phyloP scores from a whole-genome alignment of 2,888 invertebrate genomes.

The Callyntrura guangdongensis region DNA sequence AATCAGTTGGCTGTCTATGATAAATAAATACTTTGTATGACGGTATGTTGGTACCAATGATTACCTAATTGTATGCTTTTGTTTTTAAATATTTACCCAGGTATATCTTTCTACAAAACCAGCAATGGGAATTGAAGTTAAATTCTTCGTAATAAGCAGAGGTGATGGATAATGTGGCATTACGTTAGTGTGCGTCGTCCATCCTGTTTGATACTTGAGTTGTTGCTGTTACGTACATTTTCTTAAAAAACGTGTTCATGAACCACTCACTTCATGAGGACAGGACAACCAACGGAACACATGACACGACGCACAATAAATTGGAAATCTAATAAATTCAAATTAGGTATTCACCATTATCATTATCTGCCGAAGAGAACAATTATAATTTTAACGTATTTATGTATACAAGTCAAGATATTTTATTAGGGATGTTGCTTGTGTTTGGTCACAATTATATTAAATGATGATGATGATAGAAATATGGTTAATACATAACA shows the following conservation, averaged over 20 bases:
- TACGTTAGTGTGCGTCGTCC: neutral
- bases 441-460: slow-evolving; percentile 18
- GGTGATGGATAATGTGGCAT: slow-evolving; percentile 1
- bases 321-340: slow-evolving; percentile 33
- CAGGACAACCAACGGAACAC: neutral
- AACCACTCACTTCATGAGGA: neutral
- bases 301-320: neutral
- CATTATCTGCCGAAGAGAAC: neutral
- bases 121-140: neutral
- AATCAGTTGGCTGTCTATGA: neutral
- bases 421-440: neutral
- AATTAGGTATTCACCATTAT: slow-evolving; percentile 43
- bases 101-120: neutral
- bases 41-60: neutral
- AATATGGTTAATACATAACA: neutral
- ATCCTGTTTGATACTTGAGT: neutral
- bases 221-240: neutral
- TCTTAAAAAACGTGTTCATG: neutral
- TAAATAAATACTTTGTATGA: neutral
- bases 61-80: slow-evolving; percentile 20
- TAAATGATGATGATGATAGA: neutral
- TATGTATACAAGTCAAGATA: neutral
- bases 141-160: neutral
- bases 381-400: neutral
- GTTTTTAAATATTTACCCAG: neutral